Percentiles rank a stretch among this genome's conserved stretches.
Evolutionary conservation across 2,888 invertebrate genomes (phyloP).

Genomic region (Caenorhabditis sinica): DNA sequence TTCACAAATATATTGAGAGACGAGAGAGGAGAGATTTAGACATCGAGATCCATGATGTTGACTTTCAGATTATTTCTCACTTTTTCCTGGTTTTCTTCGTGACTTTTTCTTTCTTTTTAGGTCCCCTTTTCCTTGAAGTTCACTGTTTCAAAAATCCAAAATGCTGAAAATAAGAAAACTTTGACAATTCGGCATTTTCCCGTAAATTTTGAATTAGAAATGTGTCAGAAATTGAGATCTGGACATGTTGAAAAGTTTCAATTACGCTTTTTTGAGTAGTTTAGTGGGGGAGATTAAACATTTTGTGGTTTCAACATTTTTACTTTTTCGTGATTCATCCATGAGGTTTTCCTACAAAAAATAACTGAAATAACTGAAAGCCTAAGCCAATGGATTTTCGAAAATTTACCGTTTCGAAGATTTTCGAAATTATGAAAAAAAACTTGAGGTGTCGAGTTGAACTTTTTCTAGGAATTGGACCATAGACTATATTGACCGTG

Average conservation of each 20-base stretch:
- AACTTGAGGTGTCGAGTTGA: too few species aligned
- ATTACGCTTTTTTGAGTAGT: neutral
- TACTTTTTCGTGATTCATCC: too few species aligned
- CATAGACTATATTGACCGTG: too few species aligned
- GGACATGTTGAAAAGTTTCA: neutral
- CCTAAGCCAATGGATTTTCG: too few species aligned
- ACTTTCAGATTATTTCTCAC: constrained; percentile 17
- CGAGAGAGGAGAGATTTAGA: constrained; percentile 13
- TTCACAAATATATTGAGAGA: constrained; percentile 9
- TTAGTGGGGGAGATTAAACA: too few species aligned
- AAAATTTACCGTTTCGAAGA: too few species aligned
- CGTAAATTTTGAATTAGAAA: neutral
- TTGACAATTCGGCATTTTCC: neutral
- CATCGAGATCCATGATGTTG: neutral
- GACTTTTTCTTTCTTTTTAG: neutral
- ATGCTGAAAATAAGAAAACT: neutral
- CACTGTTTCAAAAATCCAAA: neutral
- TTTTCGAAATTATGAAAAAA: too few species aligned
- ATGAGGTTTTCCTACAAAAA: too few species aligned
- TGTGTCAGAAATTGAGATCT: neutral
- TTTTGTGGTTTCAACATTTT: neutral
- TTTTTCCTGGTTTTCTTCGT: neutral
- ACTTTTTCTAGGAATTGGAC: too few species aligned
- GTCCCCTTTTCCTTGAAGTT: neutral
- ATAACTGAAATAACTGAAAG: too few species aligned